These are phyloP conservation scores for Clarias macrocephalus DNA, from an alignment of 2,113 vertebrate species.

Conservation along the genomic window DNA sequence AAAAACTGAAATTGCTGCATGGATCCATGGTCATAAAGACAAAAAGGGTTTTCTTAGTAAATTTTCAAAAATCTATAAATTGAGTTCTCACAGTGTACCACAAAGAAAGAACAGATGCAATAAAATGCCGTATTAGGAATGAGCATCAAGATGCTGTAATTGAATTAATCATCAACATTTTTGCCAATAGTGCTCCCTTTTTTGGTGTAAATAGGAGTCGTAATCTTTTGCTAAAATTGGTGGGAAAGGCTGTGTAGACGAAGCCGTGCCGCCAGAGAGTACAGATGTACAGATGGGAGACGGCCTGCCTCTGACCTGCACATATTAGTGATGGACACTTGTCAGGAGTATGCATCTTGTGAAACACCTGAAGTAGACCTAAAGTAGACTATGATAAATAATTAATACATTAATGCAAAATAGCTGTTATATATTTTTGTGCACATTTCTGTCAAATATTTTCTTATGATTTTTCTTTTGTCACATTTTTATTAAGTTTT, in stretches of 20 bases:
- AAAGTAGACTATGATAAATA: too few relatives aligned
- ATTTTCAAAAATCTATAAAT: background rate
- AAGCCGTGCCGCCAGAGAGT: background rate
- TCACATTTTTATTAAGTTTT: too few relatives aligned
- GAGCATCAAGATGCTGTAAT: background rate
- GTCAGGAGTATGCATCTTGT: background rate
- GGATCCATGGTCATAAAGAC: background rate
- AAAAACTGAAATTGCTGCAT: background rate
- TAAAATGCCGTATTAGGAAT: background rate
- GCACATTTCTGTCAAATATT: too few relatives aligned
- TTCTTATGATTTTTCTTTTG: too few relatives aligned
- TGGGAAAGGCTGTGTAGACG: background rate
- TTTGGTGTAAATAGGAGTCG: background rate
- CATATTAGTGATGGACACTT: background rate
- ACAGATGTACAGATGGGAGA: too few relatives aligned
- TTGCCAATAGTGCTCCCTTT: background rate
- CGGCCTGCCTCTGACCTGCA: too few relatives aligned
- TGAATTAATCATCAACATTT: background rate
- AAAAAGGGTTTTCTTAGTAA: constrained; percentile 2
- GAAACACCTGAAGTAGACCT: background rate
- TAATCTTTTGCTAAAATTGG: background rate
- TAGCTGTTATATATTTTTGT: too few relatives aligned
- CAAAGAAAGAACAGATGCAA: background rate
- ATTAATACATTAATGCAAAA: too few relatives aligned
- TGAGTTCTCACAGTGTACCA: background rate